Evolutionary conservation across 2,888 invertebrate species (phyloP), one percentile per base, ranked within the genome.

Genomic region (Xestia xanthographa): DNA sequence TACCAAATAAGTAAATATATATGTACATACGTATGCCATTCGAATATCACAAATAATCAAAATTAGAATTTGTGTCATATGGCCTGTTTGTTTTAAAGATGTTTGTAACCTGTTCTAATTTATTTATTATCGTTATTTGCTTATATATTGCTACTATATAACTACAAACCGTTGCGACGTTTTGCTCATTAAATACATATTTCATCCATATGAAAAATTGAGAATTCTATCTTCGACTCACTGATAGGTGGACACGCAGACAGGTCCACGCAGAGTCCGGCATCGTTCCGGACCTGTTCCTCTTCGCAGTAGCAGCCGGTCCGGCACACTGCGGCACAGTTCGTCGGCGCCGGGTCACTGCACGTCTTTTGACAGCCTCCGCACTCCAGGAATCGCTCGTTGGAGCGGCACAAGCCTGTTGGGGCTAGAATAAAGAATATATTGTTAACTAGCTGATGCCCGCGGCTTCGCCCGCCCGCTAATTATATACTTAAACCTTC

Each of bases 361-460:
- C 95, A 95, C 50, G 94, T 93, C 84, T 89, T 90, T 69, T 93
- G 94, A 75, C 95, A 95, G 0, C 95, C 95, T 0, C 95, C 95
- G 75, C 95, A 95, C 0, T 81, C 65, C 2, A 93, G 90, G 50
- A 94, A 89, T 12, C 92, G 85, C 88, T 95, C 95, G 66, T 93
- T 91, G 0, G 93, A 75, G 0, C 93, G 88, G 74, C 95, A 95
- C 5, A 94, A 29, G 2, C 86, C 91, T 26, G 92, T 92, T 90
- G 94, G 94, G n/a, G 90, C 95, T 94, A 88, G n/a, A 75, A 79
- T 5, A 71, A 43, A 34, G 14, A 60, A 38, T 17, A 26, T 1
- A 8, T 17, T 11, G 6, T 50, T 29, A 50, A 11, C 34, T 34
- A 34, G 34, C 34, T 34, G 34, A 34, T 34, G 34, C 34, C 3